Base-by-base conservation (phyloP, 2,888 invertebrate species). In the Cantharis lateralis region DNA sequence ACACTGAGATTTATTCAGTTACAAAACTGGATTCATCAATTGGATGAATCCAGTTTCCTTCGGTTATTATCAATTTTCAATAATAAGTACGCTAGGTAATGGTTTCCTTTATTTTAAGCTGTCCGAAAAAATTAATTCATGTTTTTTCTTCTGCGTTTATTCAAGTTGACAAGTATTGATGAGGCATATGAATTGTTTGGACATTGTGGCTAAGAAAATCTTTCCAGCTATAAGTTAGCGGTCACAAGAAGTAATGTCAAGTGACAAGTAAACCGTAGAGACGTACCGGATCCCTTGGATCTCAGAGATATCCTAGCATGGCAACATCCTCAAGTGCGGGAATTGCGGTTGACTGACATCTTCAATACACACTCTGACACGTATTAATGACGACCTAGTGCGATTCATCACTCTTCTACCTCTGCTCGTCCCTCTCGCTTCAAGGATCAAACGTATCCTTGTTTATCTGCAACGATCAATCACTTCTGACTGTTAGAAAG, bases 401-500 rank as follows among this genome's bases (percentile, higher is more conserved):
- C 88, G 87, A 88, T 88, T 88, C 88, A 89, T 88, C 88, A 88
- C 88, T 87, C 88, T 87, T 87, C 85, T 85, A 84, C 85, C 84
- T 85, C 85, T 82, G 83, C 83, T 79, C 85, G 81, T 84, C 84
- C 84, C 82, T 83, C 82, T 84, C 80, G 80, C 84, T 80, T 84
- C 84, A 84, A 84, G 87, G 87, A 88, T 88, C 88, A 87, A 87
- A 87, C 86, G 87, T 87, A 86, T 88, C 86, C 87, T 86, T 87
- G 87, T 87, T 86, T 88, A 87, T 87, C 86, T 86, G 83, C 84
- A 83, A 86, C 86, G 87, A 88, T 88, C 88, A 88, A 88, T 88
- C 89, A 88, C 88, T 88, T 86, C 86, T 88, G 88, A 88, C 88
- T 88, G 88, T 84, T 87, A 84, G 87, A 88, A 88, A 88, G 87